phyloP scores from a whole-genome alignment of 2,113 vertebrate species.

The Saccopteryx bilineata region DNA sequence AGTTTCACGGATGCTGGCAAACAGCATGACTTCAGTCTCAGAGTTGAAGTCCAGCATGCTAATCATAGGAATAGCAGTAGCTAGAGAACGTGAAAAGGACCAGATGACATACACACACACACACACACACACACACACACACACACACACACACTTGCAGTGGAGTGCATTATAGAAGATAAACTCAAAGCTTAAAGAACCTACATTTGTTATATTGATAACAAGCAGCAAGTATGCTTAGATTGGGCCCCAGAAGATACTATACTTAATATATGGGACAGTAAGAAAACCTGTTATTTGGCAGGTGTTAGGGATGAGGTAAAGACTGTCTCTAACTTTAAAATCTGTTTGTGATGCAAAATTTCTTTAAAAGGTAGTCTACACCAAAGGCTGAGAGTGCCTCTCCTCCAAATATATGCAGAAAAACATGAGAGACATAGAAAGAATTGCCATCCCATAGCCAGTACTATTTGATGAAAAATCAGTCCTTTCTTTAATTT shows the following conservation, averaged over 20 bases:
- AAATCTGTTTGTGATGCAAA: not conserved
- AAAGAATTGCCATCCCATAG: not conserved
- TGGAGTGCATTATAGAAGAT: not conserved
- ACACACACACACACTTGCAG: not conserved
- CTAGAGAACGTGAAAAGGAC: not conserved
- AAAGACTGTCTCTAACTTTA: not conserved
- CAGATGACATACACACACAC: not conserved
- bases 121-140: not conserved
- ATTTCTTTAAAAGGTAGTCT: not conserved
- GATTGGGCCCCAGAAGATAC: not conserved
- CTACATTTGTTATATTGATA: not conserved
- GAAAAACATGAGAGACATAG: not conserved
- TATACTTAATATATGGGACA: not conserved
- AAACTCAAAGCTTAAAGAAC: not conserved
- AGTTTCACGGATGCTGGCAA: not conserved
- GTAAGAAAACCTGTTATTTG: not conserved
- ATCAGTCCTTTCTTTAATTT: not conserved
- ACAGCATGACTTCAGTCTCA: not conserved
- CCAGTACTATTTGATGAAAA: not conserved
- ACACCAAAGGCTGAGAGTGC: not conserved
- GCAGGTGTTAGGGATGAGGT: accelerated
- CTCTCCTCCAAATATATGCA: not conserved
- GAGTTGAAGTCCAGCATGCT: not conserved
- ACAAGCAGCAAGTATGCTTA: not conserved
- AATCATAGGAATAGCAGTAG: not conserved